Percentiles rank a stretch among this genome's conserved stretches.
Conservation (phyloP, 2,113 vertebrate species). For the Alces alces region DNA sequence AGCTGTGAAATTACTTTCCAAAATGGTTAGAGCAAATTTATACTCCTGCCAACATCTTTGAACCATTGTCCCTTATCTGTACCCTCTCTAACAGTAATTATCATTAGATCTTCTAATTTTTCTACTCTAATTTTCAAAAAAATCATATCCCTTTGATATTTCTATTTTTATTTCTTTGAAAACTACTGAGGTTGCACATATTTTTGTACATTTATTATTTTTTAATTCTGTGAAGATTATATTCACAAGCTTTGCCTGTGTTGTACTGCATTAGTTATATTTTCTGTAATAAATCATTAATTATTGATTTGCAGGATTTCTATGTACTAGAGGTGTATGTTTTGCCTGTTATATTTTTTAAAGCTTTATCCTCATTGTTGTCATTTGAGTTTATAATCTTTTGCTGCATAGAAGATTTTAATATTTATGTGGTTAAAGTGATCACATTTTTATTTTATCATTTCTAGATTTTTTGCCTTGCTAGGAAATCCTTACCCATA, state of each 20-base stretch:
- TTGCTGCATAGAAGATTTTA: background rate
- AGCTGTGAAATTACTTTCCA: background rate
- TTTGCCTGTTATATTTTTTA: background rate
- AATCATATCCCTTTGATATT: background rate
- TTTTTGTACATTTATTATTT: background rate
- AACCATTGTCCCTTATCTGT: background rate
- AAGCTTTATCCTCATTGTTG: background rate
- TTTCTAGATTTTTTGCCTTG: background rate
- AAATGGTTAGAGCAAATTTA: background rate
- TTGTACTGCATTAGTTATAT: background rate
- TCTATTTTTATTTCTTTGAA: background rate
- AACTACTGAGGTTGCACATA: background rate
- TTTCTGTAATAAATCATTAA: background rate
- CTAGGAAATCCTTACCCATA: background rate
- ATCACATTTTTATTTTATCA: background rate
- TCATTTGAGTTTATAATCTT: background rate
- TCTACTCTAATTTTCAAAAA: background rate
- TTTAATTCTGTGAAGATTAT: background rate
- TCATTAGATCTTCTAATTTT: background rate
- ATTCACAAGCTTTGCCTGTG: background rate
- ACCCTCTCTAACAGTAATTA: background rate
- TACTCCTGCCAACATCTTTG: background rate
- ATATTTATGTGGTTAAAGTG: background rate
- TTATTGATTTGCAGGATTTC: background rate
- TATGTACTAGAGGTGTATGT: background rate